Evolutionary conservation across 2,113 vertebrate species (phyloP).

Genomic region (Sander lucioperca): DNA sequence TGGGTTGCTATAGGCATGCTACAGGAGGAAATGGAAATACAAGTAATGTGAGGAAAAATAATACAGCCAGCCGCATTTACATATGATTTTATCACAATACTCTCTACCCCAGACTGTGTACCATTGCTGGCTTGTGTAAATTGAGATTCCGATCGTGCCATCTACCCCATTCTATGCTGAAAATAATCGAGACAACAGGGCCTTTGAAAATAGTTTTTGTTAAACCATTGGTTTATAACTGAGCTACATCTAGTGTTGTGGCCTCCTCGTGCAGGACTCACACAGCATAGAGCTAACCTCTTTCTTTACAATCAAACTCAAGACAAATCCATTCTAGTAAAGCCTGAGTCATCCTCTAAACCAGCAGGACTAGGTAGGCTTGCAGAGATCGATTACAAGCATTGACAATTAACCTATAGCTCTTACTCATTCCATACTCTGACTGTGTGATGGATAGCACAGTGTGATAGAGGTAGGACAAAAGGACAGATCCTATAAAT

Average conservation of each 20-base stretch:
- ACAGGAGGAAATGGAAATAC: conserved; percentile 70
- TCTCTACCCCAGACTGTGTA: conserved; percentile 52
- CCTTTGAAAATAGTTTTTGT: conserved; percentile 45
- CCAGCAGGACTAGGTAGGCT: conserved; percentile 54
- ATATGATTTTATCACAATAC: conserved; percentile 62
- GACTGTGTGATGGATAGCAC: conserved; percentile 78
- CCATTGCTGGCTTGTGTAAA: conserved; percentile 66
- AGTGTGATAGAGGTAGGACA: conserved; percentile 80
- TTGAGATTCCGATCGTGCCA: conserved; percentile 49
- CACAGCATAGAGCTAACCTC: conserved; percentile 38
- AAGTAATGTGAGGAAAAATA: conserved; percentile 59
- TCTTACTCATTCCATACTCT: conserved; percentile 54
- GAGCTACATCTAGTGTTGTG: conserved; percentile 64
- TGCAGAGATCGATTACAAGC: conserved; percentile 50
- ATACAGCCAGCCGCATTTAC: conserved; percentile 63
- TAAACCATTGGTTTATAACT: conserved; percentile 55
- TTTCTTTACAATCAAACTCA: conserved; percentile 35
- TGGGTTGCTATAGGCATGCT: conserved; percentile 64
- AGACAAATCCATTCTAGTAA: conserved; percentile 24
- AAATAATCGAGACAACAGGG: conserved; percentile 39
- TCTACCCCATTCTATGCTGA: conserved; percentile 45
- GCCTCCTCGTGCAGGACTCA: conserved; percentile 51
- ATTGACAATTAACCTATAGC: conserved; percentile 55
- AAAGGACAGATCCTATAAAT: conserved; percentile 79
- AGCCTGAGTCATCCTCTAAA: conserved; percentile 55